Conservation (phyloP, 2,113 vertebrate genomes). For the Oncorhynchus clarkii region DNA sequence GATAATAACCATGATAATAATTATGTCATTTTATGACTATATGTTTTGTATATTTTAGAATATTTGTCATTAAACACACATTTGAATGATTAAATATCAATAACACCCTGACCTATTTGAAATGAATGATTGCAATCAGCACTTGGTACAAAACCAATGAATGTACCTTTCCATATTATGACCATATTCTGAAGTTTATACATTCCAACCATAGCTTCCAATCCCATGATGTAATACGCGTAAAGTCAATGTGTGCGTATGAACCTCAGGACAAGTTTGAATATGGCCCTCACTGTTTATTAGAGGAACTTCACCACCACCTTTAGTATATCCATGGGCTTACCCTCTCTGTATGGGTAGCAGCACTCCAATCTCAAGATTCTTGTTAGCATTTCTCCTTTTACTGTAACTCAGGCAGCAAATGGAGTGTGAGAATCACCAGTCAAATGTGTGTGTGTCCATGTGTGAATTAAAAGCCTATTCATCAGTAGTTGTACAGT, state of each 20-base stretch:
- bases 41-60: no score
- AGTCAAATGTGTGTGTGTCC: conserved; percentile 39
- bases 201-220: not conserved
- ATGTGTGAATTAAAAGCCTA: conserved; percentile 52
- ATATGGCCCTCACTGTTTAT: not conserved
- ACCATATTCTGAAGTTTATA: conserved; percentile 37
- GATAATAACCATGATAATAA: conserved; percentile 16
- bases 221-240: not conserved
- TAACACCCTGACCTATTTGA: conserved; percentile 53
- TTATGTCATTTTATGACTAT: conserved; percentile 33
- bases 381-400: conserved; percentile 42
- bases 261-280: not conserved
- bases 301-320: not conserved
- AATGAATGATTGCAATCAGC: conserved; percentile 62
- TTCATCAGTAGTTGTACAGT: conserved; percentile 48
- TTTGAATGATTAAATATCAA: conserved; percentile 31
- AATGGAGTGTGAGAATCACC: conserved; percentile 59
- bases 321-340: not conserved
- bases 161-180: conserved; percentile 18
- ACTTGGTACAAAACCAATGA: conserved; percentile 61
- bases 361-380: conserved; percentile 43
- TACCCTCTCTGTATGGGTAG: not conserved
- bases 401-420: conserved; percentile 44
- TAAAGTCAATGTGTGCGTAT: no score
- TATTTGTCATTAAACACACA: conserved; percentile 14